These are phyloP conservation scores for Empidonax alnorum DNA, from an alignment of 2,113 vertebrate genomes.

Conservation along the genomic window DNA sequence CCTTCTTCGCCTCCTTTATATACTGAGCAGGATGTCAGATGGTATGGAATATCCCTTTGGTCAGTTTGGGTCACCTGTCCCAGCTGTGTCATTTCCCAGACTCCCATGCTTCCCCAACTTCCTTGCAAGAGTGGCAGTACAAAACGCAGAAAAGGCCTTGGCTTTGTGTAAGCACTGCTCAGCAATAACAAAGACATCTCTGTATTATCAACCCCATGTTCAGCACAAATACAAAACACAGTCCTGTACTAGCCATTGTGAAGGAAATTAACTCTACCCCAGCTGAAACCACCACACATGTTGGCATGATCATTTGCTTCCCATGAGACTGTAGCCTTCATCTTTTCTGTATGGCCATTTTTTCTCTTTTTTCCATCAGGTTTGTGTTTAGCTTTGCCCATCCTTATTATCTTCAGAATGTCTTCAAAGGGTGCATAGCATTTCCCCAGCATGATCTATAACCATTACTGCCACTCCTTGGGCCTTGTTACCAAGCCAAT, in stretches of 20 bases:
- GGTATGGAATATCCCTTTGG: background rate
- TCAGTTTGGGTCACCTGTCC: background rate
- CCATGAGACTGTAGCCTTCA: background rate
- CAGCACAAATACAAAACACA: background rate
- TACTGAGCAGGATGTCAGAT: background rate
- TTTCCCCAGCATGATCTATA: background rate
- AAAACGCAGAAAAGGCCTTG: background rate
- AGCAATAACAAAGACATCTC: background rate
- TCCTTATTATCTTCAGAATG: background rate
- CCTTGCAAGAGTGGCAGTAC: background rate
- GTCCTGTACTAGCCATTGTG: background rate
- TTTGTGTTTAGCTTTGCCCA: background rate
- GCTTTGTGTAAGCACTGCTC: background rate
- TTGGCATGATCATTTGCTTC: background rate
- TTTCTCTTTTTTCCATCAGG: background rate
- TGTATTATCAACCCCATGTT: background rate
- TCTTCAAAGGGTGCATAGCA: background rate
- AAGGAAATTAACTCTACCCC: background rate
- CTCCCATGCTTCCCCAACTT: background rate
- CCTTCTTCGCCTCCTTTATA: background rate
- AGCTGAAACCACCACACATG: background rate
- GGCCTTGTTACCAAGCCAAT: conserved; percentile 19
- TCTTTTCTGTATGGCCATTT: background rate
- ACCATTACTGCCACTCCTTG: background rate
- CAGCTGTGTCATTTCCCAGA: background rate